Percentiles rank a stretch among this genome's conserved stretches.
Evolutionary conservation across 2,888 invertebrate species (phyloP).

Genomic region (Rosalia funebris): DNA sequence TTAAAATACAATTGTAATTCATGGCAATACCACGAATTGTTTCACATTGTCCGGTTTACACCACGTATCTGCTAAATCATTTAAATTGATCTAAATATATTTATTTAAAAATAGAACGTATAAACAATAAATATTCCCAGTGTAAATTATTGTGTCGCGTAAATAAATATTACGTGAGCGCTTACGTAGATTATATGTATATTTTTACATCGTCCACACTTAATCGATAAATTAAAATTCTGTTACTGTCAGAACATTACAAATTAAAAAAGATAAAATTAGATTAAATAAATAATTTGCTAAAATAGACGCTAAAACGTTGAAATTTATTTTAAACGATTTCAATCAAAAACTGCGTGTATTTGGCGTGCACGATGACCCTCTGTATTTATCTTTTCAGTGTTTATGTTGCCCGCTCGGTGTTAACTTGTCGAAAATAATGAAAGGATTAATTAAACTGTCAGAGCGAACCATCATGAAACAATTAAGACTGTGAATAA

Average conservation of each 20-base stretch:
- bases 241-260: conserved; percentile 1
- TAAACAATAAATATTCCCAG: neutral
- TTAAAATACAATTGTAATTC: too few species aligned
- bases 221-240: neutral
- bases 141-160: neutral
- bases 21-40: too few species aligned
- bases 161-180: neutral
- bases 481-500: too few species aligned
- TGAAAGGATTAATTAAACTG: neutral
- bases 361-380: neutral
- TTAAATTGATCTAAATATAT: neutral
- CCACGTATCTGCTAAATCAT: too few species aligned
- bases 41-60: too few species aligned
- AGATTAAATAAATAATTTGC: neutral
- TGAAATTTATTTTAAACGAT: neutral
- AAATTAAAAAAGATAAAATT: conserved; percentile 1
- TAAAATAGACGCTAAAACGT: neutral
- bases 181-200: neutral
- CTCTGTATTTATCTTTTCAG: neutral
- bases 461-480: neutral
- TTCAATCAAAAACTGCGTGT: neutral
- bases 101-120: conserved; percentile 5
- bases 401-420: neutral
- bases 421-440: neutral
- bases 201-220: conserved; percentile 2